A percentile compares a stretch with the other conserved stretches of the same genome.
These are phyloP conservation scores for Gopherus evgoodei DNA, from an alignment of 2,113 vertebrate species.

Conservation along the genomic window DNA sequence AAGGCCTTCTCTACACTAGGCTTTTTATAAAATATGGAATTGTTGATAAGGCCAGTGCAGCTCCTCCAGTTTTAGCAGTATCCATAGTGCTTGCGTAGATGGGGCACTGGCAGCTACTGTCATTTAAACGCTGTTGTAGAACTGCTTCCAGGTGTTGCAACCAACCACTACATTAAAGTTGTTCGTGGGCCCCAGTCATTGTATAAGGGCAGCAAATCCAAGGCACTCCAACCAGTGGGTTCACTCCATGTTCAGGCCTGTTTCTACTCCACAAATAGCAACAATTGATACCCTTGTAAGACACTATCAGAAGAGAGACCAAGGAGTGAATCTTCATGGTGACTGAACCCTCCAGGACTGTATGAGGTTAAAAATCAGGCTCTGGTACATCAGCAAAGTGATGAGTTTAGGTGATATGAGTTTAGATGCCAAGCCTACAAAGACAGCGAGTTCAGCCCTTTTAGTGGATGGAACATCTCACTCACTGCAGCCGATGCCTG, in stretches of 20 bases:
- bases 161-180: neutral
- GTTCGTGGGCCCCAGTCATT: neutral
- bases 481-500: neutral
- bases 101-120: neutral
- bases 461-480: neutral
- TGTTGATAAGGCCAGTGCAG: neutral
- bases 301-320: too few species aligned
- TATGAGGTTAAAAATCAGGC: neutral
- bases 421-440: neutral
- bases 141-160: neutral
- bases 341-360: fast-evolving
- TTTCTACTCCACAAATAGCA: fast-evolving
- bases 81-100: neutral
- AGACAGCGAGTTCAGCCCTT: neutral
- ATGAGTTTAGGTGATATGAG: neutral
- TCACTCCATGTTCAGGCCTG: fast-evolving
- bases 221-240: neutral
- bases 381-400: fast-evolving
- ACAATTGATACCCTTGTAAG: neutral
- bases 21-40: neutral
- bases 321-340: neutral
- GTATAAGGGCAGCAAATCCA: fast-evolving
- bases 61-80: neutral
- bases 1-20: neutral
- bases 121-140: neutral